A percentile compares a stretch with the other conserved stretches of the same genome.
Evolutionary conservation across 2,797 vertebrate genomes (phyloP).

Genomic region (Brachyrhaphis roseni): DNA sequence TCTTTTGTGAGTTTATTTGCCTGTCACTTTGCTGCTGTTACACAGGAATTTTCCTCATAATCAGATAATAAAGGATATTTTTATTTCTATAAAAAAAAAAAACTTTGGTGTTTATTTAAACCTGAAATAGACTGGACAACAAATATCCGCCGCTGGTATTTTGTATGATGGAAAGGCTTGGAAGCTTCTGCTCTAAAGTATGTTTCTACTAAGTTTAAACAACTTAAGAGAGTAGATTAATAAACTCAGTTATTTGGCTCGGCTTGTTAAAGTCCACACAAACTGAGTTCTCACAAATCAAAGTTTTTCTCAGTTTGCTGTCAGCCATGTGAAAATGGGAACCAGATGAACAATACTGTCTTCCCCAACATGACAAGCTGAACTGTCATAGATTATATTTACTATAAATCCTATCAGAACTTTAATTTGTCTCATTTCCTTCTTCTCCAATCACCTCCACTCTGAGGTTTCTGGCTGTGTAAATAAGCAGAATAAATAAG

Average conservation of each 20-base stretch:
- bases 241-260: neutral
- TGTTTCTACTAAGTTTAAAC: neutral
- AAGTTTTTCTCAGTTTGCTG: constrained; percentile 44
- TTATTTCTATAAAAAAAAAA: too few species aligned
- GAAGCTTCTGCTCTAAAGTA: neutral
- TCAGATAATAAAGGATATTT: too few species aligned
- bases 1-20: too few species aligned
- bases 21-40: too few species aligned
- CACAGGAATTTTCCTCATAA: too few species aligned
- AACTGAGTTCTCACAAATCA: constrained; percentile 38
- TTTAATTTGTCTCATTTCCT: constrained; percentile 15
- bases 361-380: constrained; percentile 15
- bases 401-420: constrained; percentile 9
- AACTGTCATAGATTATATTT: constrained; percentile 13
- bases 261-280: neutral
- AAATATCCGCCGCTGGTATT: neutral
- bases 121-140: neutral
- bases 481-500: constrained; percentile 34
- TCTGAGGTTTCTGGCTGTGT: constrained; percentile 27
- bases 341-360: constrained; percentile 50
- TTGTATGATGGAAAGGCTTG: neutral
- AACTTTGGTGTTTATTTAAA: neutral
- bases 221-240: neutral
- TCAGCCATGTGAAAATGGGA: constrained; percentile 42
- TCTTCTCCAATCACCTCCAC: constrained; percentile 21